Conservation (phyloP, 1,140 invertebrate genomes). For the Calosoma granatense region DNA sequence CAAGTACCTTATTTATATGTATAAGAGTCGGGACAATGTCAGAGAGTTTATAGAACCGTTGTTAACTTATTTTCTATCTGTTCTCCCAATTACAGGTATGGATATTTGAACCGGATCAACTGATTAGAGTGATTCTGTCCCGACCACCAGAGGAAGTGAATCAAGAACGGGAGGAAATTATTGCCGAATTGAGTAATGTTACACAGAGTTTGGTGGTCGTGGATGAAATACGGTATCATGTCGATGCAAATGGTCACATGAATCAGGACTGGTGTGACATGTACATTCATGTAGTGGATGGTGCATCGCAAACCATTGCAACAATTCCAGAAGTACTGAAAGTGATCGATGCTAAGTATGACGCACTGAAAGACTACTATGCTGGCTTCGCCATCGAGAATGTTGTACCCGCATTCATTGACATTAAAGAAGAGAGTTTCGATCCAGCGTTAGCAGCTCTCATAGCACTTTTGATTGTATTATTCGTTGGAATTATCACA, state of each 20-base stretch:
- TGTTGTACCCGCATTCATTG: constrained; percentile 55
- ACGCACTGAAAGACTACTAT: constrained; percentile 67
- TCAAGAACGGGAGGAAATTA: constrained; percentile 55
- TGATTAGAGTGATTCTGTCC: constrained; percentile 71
- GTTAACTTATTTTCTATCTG: background rate
- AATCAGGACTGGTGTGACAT: constrained; percentile 72
- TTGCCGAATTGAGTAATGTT: constrained; percentile 60
- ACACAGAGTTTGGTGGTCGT: constrained; percentile 65
- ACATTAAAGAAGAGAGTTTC: constrained; percentile 59
- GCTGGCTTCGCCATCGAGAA: constrained; percentile 75
- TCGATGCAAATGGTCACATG: constrained; percentile 55
- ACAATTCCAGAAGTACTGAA: constrained; percentile 70
- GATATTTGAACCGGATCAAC: constrained; percentile 70
- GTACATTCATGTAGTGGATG: constrained; percentile 76
- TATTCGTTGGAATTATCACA: constrained; percentile 77
- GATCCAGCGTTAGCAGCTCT: constrained; percentile 76
- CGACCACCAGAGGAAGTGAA: constrained; percentile 61
- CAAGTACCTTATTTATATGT: background rate
- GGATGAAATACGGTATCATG: constrained; percentile 67
- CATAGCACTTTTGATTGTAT: constrained; percentile 73
- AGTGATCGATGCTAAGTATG: constrained; percentile 76
- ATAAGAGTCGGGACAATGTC: background rate
- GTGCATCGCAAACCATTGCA: constrained; percentile 59
- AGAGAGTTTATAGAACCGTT: too few species aligned
- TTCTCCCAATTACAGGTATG: constrained; percentile 51